Evolutionary conservation across 1,140 invertebrate genomes (phyloP), one percentile per base, ranked within the genome.

Genomic region (Ceratina calcarata): DNA sequence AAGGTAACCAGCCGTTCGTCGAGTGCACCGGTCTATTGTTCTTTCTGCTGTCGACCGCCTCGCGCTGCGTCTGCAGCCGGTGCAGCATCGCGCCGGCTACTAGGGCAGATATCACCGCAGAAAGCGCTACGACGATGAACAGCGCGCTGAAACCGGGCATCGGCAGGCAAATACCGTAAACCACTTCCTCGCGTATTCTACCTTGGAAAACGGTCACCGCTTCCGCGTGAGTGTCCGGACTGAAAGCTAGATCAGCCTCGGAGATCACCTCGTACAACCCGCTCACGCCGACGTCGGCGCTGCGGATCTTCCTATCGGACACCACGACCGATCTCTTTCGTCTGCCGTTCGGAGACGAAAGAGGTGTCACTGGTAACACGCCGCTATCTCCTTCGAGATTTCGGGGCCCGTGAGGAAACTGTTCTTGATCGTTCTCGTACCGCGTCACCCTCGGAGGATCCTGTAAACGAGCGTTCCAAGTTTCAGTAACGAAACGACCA

Each of bases 221-320:
- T 91, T 97, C 96, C 20, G 95, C 94, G 57, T 95, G 95, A 24
- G 94, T 94, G 81, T 97, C 96, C 0, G 97, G 96, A 85, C 96
- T 97, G 90, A 98, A 98, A n/a, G 97, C 97, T 24, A 98, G 92
- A 91, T 98, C 98, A 15, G 97, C 96, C 91, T 98, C 97, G 3
- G 97, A 97, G 37, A 98, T 97, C n/a, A 98, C 97, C 83, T 98
- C 96, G 91, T 97, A 98, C 57, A 97, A 94, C 2, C 97, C 97
- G 82, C 95, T 96, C 20, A 98, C 97, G 12, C 97, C 97, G 15
- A 97, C 96, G 89, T 97, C 97, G 3, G 96, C 96, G 80, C 96
- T 97, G 27, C 96, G 94, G 15, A 94, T 95, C 86, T 96, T 96
- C 7, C 96, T 93, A 86, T 96, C 96, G 10, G 95, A 95, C 16